phyloP scores from a whole-genome alignment of 2,113 vertebrate genomes.

The Myotis lucifugus region DNA sequence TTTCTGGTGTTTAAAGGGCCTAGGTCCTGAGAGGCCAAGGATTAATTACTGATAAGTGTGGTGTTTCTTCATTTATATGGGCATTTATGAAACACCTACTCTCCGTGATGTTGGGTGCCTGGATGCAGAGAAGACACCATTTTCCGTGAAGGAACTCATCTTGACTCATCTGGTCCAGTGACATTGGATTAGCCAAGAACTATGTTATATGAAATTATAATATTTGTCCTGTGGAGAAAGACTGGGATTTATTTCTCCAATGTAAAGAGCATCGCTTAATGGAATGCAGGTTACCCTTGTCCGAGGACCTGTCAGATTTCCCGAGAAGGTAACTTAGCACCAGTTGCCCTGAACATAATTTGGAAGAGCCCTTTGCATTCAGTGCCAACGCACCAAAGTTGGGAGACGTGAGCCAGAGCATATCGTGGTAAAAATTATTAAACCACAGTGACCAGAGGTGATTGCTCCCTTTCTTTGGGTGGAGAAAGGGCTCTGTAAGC shows the following conservation, averaged over 20 bases:
- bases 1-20: conserved; percentile 38
- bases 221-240: neutral
- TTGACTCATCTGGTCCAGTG: neutral
- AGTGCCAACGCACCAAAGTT: neutral
- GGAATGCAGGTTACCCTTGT: neutral
- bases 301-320: neutral
- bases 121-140: neutral
- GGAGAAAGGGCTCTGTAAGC: neutral
- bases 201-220: neutral
- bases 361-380: conserved; percentile 15
- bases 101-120: neutral
- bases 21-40: neutral
- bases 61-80: neutral
- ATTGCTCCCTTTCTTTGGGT: neutral
- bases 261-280: neutral
- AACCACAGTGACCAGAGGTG: neutral
- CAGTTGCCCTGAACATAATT: neutral
- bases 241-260: neutral
- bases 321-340: neutral
- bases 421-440: neutral
- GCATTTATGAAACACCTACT: neutral
- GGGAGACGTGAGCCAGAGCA: neutral
- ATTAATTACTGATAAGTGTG: neutral
- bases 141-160: neutral
- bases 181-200: neutral